Conservation (phyloP, 2,113 vertebrate species). For the Apteryx mantelli region DNA sequence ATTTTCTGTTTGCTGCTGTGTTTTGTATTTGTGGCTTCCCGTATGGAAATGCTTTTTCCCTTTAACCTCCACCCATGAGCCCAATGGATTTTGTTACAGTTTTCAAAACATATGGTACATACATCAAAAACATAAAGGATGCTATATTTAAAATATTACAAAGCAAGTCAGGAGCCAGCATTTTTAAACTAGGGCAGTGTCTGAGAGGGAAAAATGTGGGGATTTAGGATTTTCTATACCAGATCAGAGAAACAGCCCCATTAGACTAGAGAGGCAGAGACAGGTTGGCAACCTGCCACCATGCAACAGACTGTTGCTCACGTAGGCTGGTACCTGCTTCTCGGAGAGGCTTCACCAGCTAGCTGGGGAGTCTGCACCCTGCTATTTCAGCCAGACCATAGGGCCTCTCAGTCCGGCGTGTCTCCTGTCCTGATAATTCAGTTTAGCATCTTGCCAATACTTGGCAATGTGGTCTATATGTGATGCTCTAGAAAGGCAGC, state of each 20-base stretch:
- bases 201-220: background rate
- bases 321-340: background rate
- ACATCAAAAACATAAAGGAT: constrained; percentile 32
- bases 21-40: constrained; percentile 33
- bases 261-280: background rate
- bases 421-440: background rate
- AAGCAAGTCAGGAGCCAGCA: constrained; percentile 33
- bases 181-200: constrained; percentile 48
- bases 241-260: background rate
- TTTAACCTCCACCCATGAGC: constrained; percentile 37
- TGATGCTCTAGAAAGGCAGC: background rate
- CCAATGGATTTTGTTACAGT: background rate
- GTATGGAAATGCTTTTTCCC: constrained; percentile 41
- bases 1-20: constrained; percentile 54
- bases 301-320: constrained; percentile 41
- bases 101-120: constrained; percentile 54
- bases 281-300: background rate
- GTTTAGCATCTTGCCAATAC: background rate
- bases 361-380: background rate
- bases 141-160: constrained; percentile 65
- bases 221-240: constrained; percentile 51
- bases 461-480: background rate
- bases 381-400: background rate
- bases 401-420: background rate
- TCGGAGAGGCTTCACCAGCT: background rate